Percentiles rank a stretch among this genome's conserved stretches.
Conservation (phyloP, 2,797 vertebrate species). For the Carcharodon carcharias region DNA sequence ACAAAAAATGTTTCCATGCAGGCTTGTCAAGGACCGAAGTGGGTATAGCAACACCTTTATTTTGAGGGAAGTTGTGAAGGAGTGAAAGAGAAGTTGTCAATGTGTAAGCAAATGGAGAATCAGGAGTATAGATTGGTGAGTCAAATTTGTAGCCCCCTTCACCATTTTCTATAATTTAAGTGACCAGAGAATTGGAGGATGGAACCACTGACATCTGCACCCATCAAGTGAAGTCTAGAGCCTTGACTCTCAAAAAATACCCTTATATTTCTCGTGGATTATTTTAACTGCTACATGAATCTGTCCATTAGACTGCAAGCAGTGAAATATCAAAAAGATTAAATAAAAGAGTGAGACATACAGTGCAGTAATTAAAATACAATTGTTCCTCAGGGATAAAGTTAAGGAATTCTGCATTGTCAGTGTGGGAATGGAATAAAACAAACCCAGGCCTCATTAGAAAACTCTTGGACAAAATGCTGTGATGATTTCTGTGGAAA, state of each 20-base stretch:
- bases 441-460: background rate
- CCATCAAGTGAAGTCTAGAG: background rate
- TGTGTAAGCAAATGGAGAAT: background rate
- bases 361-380: background rate
- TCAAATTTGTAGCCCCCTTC: background rate
- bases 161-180: background rate
- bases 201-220: background rate
- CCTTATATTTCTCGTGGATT: background rate
- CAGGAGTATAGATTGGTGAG: background rate
- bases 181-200: background rate
- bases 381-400: background rate
- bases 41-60: background rate
- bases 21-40: background rate
- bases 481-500: background rate
- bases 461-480: background rate
- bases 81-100: background rate
- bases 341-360: background rate
- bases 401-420: background rate
- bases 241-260: background rate
- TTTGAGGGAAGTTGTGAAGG: background rate
- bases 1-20: background rate
- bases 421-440: background rate
- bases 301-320: background rate
- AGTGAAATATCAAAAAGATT: background rate
- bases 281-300: background rate